Percentiles rank a stretch among this genome's conserved stretches.
Evolutionary conservation across 2,113 vertebrate species (phyloP).

Genomic region (Alligator sinensis): DNA sequence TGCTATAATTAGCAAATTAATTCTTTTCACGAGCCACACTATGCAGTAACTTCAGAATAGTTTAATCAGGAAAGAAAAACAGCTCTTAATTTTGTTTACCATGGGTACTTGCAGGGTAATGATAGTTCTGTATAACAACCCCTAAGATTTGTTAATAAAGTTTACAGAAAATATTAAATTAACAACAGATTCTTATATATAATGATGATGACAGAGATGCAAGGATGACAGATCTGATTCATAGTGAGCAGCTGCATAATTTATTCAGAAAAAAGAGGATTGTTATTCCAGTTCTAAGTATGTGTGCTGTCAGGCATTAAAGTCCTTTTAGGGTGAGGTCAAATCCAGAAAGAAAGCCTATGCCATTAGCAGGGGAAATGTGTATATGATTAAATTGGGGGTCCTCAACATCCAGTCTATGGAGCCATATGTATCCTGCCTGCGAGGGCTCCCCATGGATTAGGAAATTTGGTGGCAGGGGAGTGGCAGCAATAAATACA

Average conservation of each 20-base stretch:
- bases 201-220: not conserved
- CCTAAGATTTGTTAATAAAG: not conserved
- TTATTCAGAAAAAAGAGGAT: not conserved
- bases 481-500: too few species aligned
- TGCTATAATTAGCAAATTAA: constrained; percentile 5
- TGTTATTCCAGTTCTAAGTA: not conserved
- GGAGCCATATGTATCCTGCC: too few species aligned
- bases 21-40: not conserved
- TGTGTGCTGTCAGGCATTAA: not conserved
- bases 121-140: not conserved
- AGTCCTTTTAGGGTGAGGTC: fast-evolving
- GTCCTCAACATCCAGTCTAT: too few species aligned
- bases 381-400: not conserved
- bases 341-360: not conserved
- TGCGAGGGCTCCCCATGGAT: too few species aligned
- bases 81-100: not conserved
- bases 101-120: not conserved
- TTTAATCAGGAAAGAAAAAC: not conserved
- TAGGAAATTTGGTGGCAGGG: too few species aligned
- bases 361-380: not conserved
- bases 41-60: not conserved
- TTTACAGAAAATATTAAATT: not conserved
- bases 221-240: not conserved
- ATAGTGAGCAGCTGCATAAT: not conserved
- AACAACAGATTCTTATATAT: not conserved